These are phyloP conservation scores for Barbus barbus DNA, from an alignment of 2,113 vertebrate genomes.

Conservation along the genomic window DNA sequence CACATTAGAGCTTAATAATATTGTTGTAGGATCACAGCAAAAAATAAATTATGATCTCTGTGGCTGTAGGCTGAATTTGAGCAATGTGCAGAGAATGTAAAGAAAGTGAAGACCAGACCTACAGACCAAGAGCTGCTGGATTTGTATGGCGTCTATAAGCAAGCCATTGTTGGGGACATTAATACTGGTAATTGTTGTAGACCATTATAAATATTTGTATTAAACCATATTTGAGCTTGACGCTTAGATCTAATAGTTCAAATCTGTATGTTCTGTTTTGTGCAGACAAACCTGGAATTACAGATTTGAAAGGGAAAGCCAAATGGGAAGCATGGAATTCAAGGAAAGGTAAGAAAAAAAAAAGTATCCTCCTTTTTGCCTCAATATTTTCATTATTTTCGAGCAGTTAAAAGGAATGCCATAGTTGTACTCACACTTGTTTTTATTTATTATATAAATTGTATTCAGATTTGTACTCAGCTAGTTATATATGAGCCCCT, in stretches of 20 bases:
- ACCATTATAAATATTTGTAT: neutral
- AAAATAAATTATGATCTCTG: neutral
- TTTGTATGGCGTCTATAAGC: conserved; percentile 92
- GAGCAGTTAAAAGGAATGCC: neutral
- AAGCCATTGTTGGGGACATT: conserved; percentile 83
- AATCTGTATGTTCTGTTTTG: conserved; percentile 38
- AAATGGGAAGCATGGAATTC: conserved; percentile 94
- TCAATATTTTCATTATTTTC: neutral
- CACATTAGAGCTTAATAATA: no score
- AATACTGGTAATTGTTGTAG: conserved; percentile 78
- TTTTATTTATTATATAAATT: neutral
- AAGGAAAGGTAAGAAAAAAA: conserved; percentile 80
- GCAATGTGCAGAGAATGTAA: conserved; percentile 81
- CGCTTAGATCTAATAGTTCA: neutral
- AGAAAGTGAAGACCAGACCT: conserved; percentile 85
- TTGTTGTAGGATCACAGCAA: neutral
- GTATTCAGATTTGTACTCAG: neutral
- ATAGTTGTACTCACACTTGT: neutral
- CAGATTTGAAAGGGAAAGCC: conserved; percentile 87
- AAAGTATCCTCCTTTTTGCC: neutral
- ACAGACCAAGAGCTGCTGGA: conserved; percentile 87
- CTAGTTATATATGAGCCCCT: neutral
- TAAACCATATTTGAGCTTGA: neutral
- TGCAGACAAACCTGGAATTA: conserved; percentile 82
- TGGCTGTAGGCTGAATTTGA: conserved; percentile 85